A percentile compares a stretch with the other conserved stretches of the same genome.
Evolutionary conservation across 2,113 vertebrate species (phyloP).

Genomic region (Nanorana parkeri): DNA sequence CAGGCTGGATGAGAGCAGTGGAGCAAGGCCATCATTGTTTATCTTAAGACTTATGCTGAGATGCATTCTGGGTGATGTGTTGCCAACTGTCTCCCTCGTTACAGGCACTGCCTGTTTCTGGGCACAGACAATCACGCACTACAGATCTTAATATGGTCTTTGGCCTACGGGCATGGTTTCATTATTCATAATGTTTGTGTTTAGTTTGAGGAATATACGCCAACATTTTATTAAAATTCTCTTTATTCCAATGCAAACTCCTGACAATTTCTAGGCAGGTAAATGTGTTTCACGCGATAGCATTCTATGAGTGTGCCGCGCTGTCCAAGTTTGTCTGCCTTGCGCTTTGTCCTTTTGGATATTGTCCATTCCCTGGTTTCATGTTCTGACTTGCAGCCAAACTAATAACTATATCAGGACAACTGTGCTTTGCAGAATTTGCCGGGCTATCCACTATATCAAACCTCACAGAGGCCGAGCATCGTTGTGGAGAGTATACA

Average conservation of each 20-base stretch:
- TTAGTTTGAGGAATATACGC: background rate
- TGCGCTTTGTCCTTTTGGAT: constrained; percentile 3
- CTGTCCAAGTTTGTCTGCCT: constrained; percentile 2
- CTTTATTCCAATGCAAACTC: constrained; percentile 11
- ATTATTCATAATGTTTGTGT: constrained; percentile 27
- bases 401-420: constrained; percentile 27
- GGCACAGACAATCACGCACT: constrained; percentile 2
- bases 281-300: background rate
- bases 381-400: constrained; percentile 21
- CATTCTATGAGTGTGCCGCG: background rate
- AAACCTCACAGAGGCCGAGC: constrained; percentile 21
- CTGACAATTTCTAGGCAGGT: background rate
- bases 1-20: background rate
- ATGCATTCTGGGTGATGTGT: background rate
- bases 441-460: constrained; percentile 22
- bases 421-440: constrained; percentile 8
- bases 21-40: background rate
- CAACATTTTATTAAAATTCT: constrained; percentile 8
- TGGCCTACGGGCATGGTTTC: background rate
- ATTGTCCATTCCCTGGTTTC: background rate
- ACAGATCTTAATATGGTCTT: constrained; percentile 14
- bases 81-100: background rate
- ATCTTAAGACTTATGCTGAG: background rate
- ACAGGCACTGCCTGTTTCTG: background rate
- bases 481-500: constrained; percentile 4